Evolutionary conservation across 2,888 invertebrate genomes (phyloP), one percentile per base, ranked within the genome.

Genomic region (Erynnis tages): DNA sequence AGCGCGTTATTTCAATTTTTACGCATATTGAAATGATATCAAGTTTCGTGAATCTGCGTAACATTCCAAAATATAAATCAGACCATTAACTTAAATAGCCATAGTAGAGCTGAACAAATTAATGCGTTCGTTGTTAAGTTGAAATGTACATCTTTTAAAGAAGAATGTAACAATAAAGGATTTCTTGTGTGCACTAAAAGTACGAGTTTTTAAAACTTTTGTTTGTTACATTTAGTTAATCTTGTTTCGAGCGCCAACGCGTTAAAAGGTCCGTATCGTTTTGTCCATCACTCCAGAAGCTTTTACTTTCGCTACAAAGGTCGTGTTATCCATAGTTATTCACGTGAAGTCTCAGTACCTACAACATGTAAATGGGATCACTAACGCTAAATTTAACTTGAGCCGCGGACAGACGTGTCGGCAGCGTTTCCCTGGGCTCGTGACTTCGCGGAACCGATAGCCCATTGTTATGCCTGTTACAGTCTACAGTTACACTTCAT

Each of bases 301-400:
- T 80, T 71, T 80, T 74, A 79, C 78, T 83, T 79, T 81, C 71
- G 65, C 16, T 27, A 52, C 50, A 52, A 52, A 65, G 55, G 63
- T 66, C 64, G 63, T 60, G 65, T 67, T 65, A 62, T 49, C 17
- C 34, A 40, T 40, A 32, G 30, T 48, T 38, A 48, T 48, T 40
- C 40, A 32, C 6, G 16, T 48, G 38, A 19, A 23, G 38, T n/a
- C 23, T 16, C 5, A 5, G 21, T 21, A 21, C 21, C 16, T 30
- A 46, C 13, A 21, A 7, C 66, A 73, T 69, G 63, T 64, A 76
- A 71, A 85, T 82, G 74, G 71, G 79, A 88, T 88, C 77, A 83
- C 79, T 83, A 76, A 82, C 86, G 85, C 86, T 87, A 86, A 88
- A 89, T 88, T 87, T 84, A 87, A 86, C 85, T 62, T 63, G 65